A percentile compares a stretch with the other conserved stretches of the same genome.
These are phyloP conservation scores for Zoanthus sociatus DNA, from an alignment of 92 coral and sea anemone genomes.

Conservation along the genomic window DNA sequence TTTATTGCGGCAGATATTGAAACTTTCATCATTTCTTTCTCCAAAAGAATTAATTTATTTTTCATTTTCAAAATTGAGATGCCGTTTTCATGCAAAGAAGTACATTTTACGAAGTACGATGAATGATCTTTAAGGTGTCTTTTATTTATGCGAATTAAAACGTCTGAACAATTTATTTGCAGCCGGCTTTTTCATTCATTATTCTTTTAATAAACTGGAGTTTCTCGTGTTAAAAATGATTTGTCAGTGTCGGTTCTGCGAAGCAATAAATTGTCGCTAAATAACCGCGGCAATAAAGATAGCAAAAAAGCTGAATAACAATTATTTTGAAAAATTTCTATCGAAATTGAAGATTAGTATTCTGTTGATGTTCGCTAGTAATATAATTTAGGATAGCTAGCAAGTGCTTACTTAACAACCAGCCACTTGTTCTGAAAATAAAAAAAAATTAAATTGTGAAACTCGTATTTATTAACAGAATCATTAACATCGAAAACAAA, in stretches of 20 bases:
- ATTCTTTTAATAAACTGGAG: conserved; percentile 82
- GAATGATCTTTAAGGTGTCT: conserved; percentile 10
- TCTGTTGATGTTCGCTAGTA: conserved; percentile 25
- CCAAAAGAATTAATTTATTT: conserved; percentile 37
- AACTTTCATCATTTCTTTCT: conserved; percentile 64
- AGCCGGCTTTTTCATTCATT: conserved; percentile 55
- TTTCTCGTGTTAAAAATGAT: conserved; percentile 77
- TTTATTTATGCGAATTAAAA: conserved; percentile 28
- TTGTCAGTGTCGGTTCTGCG: conserved; percentile 79
- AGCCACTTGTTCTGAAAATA: background rate
- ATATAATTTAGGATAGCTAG: conserved; percentile 33
- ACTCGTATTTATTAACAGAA: conserved; percentile 56
- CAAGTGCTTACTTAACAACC: conserved; percentile 14
- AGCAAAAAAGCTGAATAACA: conserved; percentile 37
- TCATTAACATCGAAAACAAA: conserved; percentile 59
- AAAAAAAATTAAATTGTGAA: conserved; percentile 27
- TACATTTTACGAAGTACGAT: background rate
- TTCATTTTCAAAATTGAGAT: conserved; percentile 11
- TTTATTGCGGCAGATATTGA: conserved; percentile 96
- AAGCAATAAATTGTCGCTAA: conserved; percentile 86
- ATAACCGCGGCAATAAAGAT: conserved; percentile 67
- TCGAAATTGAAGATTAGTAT: conserved; percentile 55
- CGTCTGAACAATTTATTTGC: conserved; percentile 50
- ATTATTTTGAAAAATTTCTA: conserved; percentile 54
- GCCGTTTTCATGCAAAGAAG: background rate